Base-by-base conservation (phyloP, 2,888 invertebrate genomes). In the Pammene fasciana region DNA sequence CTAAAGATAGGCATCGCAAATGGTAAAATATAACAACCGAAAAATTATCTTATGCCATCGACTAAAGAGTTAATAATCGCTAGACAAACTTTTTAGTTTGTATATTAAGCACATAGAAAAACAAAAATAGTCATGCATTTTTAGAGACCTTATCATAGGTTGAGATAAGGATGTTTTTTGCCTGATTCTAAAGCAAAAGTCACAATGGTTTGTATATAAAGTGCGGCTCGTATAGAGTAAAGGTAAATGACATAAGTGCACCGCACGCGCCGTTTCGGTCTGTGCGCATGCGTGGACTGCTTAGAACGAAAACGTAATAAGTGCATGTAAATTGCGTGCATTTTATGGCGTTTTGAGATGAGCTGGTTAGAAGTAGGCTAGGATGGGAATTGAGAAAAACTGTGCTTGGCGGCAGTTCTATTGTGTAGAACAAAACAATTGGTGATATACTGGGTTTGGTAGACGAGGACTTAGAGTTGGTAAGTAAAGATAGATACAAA, bases 251-350 rank as follows among this genome's bases (percentile, higher is more conserved):
- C 67, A 70, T 66, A 70, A 65, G 65, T 70, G 52, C 46, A 46
- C 67, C 79, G 79, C 80, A 79, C 80, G 80, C 79, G 80, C 77
- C 75, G 76, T 55, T 71, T 45, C 65, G 72, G 59, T 61, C 76
- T 73, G 43, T 10, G 60, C 65, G 70, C 74, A 62, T 62, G 62
- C 62, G 62, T 18, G n/a, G n/a, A 41, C 18, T 16, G 18, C 62
- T 13, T n/a, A 52, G 50, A 9, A 62, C 3, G 0, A 62, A 62
- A 52, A 52, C 0, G 41, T 41, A 7, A 13, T 52, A 62, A 38
- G 50, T 26, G 9, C 50, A n/a, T 4, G 11, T 5, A 7, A 38
- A 50, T 26, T 62, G n/a, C 18, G 10, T 41, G 48, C 50, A 4
- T 52, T 26, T 41, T 62, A n/a, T 36, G 38, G 6, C 18, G 1